Conservation (phyloP, 2,888 invertebrate genomes). For the Unio delphinus region DNA sequence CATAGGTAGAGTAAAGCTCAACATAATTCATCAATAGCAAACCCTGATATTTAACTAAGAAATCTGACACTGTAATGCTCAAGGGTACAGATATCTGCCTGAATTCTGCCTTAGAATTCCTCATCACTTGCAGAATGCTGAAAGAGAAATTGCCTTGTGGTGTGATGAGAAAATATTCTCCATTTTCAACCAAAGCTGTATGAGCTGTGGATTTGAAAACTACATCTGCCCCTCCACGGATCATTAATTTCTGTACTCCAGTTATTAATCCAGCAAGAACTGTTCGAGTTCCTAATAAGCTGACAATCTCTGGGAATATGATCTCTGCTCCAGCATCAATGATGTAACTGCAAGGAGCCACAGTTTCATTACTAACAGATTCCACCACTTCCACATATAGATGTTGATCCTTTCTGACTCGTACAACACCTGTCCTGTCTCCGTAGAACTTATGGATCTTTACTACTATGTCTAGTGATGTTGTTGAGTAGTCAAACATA, state of each 20-base stretch:
- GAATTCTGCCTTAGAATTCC: slow-evolving; percentile 47
- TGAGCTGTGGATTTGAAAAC: slow-evolving; percentile 48
- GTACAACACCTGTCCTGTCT: slow-evolving; percentile 52
- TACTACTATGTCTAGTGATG: slow-evolving; percentile 28
- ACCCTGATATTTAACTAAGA: slow-evolving; percentile 53
- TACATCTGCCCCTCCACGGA: slow-evolving; percentile 46
- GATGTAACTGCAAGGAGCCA: slow-evolving; percentile 55
- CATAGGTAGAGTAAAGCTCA: slow-evolving; percentile 41
- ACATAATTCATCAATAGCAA: slow-evolving; percentile 49
- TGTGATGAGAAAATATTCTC: slow-evolving; percentile 47
- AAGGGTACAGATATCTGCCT: slow-evolving; percentile 37
- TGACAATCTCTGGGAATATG: slow-evolving; percentile 43
- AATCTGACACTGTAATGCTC: slow-evolving; percentile 34
- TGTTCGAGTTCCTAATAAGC: slow-evolving; percentile 51
- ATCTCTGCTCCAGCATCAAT: slow-evolving; percentile 49
- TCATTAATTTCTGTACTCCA: slow-evolving; percentile 42
- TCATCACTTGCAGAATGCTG: slow-evolving; percentile 39
- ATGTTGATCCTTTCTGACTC: slow-evolving; percentile 43
- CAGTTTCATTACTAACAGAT: slow-evolving; percentile 50
- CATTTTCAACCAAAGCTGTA: slow-evolving; percentile 53
- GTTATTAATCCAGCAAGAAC: slow-evolving; percentile 52
- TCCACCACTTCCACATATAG: slow-evolving; percentile 55
- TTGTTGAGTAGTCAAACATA: slow-evolving; percentile 44
- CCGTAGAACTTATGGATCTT: slow-evolving; percentile 48
- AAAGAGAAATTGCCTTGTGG: slow-evolving; percentile 53